Evolutionary conservation across 2,113 vertebrate species (phyloP).

Genomic region (Ictidomys tridecemlineatus): DNA sequence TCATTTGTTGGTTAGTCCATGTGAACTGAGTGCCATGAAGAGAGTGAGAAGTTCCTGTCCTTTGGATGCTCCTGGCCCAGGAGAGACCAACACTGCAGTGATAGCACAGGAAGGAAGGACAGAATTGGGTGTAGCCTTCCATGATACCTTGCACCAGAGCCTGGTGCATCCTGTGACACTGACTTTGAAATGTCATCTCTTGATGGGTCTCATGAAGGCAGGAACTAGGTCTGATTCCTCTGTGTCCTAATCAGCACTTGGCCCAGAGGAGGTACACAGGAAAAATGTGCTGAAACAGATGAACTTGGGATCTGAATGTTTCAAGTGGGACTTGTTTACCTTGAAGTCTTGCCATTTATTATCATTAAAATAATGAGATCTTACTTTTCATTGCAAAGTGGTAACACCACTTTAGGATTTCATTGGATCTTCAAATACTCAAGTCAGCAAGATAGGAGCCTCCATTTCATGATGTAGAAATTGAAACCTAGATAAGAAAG

Average conservation of each 20-base stretch:
- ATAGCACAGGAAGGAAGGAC: neutral
- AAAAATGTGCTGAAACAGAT: constrained; percentile 1
- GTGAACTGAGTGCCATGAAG: neutral
- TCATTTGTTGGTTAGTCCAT: neutral
- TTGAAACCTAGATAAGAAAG: neutral
- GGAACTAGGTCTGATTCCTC: neutral
- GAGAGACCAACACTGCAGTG: neutral
- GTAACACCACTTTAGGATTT: constrained; percentile 11
- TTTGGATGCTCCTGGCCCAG: neutral
- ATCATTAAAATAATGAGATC: constrained; percentile 4
- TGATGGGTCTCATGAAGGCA: neutral
- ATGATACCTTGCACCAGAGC: neutral
- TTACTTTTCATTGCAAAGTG: neutral
- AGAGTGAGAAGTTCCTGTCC: neutral
- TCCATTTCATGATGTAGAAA: neutral
- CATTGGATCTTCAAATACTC: neutral
- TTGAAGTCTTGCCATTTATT: neutral
- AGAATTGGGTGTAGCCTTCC: neutral
- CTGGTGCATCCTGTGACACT: neutral
- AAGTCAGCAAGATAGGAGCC: neutral
- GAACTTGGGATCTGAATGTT: constrained; percentile 41
- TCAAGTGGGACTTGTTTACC: neutral
- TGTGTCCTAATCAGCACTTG: neutral
- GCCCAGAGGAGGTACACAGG: neutral
- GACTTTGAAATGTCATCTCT: constrained; percentile 9